Evolutionary conservation across 1,140 invertebrate species (phyloP).

Genomic region (Sitobion miscanthi): DNA sequence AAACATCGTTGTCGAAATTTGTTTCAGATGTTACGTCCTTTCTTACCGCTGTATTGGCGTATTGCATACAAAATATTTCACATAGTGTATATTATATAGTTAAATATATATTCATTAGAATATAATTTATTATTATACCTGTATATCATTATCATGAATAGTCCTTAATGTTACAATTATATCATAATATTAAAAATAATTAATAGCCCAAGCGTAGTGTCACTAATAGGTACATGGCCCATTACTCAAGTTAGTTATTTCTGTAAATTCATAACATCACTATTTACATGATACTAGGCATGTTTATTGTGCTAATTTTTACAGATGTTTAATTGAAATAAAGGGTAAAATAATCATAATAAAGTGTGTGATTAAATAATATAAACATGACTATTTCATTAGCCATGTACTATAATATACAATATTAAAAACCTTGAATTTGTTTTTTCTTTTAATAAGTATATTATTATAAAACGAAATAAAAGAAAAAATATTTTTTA

Average conservation of each 20-base stretch:
- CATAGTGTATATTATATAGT: too few species aligned
- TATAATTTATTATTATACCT: not conserved
- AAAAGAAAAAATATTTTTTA: not conserved
- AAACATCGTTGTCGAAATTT: not conserved
- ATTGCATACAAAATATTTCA: not conserved
- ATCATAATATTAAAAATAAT: not conserved
- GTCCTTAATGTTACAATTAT: not conserved
- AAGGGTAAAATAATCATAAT: not conserved
- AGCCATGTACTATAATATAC: too few species aligned
- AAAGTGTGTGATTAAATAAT: too few species aligned
- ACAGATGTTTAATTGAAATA: not conserved
- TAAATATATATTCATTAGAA: not conserved
- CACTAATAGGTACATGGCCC: not conserved
- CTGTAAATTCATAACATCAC: too few species aligned
- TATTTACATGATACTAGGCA: not conserved
- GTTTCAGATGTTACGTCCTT: not conserved
- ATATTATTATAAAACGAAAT: not conserved
- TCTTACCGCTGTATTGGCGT: not conserved
- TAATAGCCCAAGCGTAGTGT: not conserved
- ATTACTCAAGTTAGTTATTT: not conserved
- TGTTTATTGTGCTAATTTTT: not conserved
- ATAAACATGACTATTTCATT: too few species aligned
- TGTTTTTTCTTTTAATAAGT: not conserved
- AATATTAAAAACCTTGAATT: too few species aligned
- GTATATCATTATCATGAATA: not conserved